Percentiles rank a stretch among this genome's conserved stretches.
phyloP scores from a whole-genome alignment of 1,140 invertebrate genomes.

The Trichogramma pretiosum region DNA sequence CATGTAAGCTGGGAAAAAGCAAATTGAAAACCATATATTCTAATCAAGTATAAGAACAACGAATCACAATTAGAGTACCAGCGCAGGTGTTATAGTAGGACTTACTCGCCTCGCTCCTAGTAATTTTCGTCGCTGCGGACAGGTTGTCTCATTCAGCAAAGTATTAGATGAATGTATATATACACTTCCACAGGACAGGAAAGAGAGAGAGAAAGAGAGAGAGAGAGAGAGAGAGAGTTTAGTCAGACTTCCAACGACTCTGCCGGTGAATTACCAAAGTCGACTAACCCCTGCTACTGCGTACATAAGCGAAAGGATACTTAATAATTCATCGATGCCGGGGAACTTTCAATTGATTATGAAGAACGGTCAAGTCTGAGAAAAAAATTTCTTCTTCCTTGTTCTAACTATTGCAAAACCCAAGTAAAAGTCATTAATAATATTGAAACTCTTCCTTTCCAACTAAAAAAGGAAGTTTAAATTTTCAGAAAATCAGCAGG shows the following conservation, averaged over 20 bases:
- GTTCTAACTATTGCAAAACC: too few relatives aligned
- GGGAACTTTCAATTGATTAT: constrained; percentile 16
- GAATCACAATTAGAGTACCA: too few relatives aligned
- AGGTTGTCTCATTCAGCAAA: neutral
- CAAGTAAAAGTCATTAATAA: constrained; percentile 7
- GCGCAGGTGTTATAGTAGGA: too few relatives aligned
- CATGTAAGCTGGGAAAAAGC: too few relatives aligned
- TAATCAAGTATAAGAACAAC: constrained; percentile 1
- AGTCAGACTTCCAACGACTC: neutral
- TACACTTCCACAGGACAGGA: too few relatives aligned
- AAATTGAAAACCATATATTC: neutral
- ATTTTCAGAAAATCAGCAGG: too few relatives aligned
- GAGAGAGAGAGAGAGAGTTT: neutral
- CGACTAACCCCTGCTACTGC: too few relatives aligned
- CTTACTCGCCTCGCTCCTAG: neutral
- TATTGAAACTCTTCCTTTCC: neutral
- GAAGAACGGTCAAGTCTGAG: constrained; percentile 9
- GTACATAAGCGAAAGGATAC: neutral
- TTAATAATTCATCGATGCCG: constrained; percentile 9
- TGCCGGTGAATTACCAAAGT: constrained; percentile 7
- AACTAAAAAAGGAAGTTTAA: too few relatives aligned
- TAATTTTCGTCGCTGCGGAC: neutral
- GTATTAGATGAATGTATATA: too few relatives aligned
- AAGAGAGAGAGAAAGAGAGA: too few relatives aligned
- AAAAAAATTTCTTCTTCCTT: neutral